Evolutionary conservation across 2,888 invertebrate species (phyloP).

Genomic region (Sesamia inferens): DNA sequence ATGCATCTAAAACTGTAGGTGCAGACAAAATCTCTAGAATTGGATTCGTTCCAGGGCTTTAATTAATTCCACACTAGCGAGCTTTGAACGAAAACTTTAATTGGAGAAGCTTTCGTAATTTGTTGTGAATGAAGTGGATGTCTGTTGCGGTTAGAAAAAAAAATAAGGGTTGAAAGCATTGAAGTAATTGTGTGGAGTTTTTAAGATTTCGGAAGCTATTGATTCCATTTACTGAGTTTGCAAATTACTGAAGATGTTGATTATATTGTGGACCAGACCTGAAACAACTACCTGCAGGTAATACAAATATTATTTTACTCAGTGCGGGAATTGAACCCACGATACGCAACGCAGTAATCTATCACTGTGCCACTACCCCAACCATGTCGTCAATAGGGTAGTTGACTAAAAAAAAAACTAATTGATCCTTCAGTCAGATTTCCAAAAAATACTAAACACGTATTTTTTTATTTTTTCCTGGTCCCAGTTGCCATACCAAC

Average conservation of each 20-base stretch:
- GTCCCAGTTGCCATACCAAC: too few relatives aligned
- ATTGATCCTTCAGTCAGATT: too few relatives aligned
- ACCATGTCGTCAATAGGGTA: too few relatives aligned
- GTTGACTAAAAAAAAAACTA: too few relatives aligned
- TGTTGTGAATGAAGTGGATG: constrained; percentile 24
- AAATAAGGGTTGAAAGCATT: background rate
- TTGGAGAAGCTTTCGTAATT: constrained; percentile 52
- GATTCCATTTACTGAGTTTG: background rate
- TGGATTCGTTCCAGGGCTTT: constrained; percentile 67
- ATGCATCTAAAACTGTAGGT: constrained; percentile 45
- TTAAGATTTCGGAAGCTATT: background rate
- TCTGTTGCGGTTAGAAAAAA: background rate
- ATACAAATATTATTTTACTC: too few relatives aligned
- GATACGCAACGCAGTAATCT: too few relatives aligned
- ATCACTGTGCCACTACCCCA: too few relatives aligned
- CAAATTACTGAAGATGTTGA: background rate
- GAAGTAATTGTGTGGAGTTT: background rate
- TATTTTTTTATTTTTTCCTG: too few relatives aligned
- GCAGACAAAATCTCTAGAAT: constrained; percentile 49
- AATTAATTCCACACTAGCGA: constrained; percentile 67
- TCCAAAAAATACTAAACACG: too few relatives aligned
- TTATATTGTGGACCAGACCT: background rate
- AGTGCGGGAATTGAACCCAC: too few relatives aligned
- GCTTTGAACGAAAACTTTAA: constrained; percentile 56
- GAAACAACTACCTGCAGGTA: too few relatives aligned